A percentile compares a stretch with the other conserved stretches of the same genome.
These are phyloP conservation scores for Sinelater perroti DNA, from an alignment of 2,888 invertebrate species.

Conservation along the genomic window DNA sequence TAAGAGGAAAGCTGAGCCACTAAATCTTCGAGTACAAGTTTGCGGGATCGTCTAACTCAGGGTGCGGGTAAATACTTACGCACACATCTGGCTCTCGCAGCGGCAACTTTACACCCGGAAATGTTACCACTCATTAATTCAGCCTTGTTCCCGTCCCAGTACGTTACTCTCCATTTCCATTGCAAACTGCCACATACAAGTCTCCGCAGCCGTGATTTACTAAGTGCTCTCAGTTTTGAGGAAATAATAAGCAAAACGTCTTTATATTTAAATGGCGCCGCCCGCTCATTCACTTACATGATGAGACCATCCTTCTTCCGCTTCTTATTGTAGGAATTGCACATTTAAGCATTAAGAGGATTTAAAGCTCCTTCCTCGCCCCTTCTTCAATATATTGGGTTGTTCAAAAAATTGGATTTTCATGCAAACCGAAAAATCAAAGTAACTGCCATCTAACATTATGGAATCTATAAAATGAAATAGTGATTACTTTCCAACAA, in stretches of 20 bases:
- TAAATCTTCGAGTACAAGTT: constrained; percentile 46
- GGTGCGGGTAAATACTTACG: constrained; percentile 52
- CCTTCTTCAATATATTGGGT: no score
- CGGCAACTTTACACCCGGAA: constrained; percentile 54
- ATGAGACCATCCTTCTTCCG: constrained; percentile 29
- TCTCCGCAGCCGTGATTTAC: constrained; percentile 45
- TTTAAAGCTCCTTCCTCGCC: no score
- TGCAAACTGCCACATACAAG: constrained; percentile 45
- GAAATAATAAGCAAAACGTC: constrained; percentile 38
- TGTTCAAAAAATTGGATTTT: no score
- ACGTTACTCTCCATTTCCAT: constrained; percentile 48
- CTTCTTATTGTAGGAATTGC: no score
- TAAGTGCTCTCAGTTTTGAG: constrained; percentile 44
- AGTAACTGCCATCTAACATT: no score
- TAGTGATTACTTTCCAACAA: no score
- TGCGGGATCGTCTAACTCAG: constrained; percentile 48
- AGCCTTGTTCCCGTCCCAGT: constrained; percentile 51
- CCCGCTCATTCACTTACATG: constrained; percentile 29
- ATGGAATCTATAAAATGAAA: no score
- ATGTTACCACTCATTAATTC: constrained; percentile 56
- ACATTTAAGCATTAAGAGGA: no score
- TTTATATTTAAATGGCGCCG: constrained; percentile 35
- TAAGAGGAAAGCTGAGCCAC: constrained; percentile 39
- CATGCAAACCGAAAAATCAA: no score
- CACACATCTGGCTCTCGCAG: constrained; percentile 53